These are phyloP conservation scores for Lynx canadensis DNA, from an alignment of 2,113 vertebrate genomes.

Conservation along the genomic window DNA sequence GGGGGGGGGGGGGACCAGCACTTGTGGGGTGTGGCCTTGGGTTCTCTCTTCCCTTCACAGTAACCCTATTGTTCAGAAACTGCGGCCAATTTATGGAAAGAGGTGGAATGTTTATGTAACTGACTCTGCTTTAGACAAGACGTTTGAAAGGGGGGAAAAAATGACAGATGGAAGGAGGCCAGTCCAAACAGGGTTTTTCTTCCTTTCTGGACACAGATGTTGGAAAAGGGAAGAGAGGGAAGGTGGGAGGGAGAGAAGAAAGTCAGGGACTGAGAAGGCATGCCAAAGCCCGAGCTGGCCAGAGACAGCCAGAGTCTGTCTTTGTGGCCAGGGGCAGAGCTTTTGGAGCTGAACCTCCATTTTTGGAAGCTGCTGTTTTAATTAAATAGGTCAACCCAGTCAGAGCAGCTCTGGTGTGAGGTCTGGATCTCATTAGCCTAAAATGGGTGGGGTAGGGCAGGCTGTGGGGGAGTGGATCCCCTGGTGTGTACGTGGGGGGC, in stretches of 20 bases:
- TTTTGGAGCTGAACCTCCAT: constrained; percentile 75
- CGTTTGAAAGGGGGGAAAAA: constrained; percentile 76
- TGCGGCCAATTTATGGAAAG: constrained; percentile 89
- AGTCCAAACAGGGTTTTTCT: constrained; percentile 90
- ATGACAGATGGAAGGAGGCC: constrained; percentile 85
- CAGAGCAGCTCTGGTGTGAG: constrained; percentile 56
- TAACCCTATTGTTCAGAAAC: constrained; percentile 90
- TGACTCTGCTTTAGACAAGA: constrained; percentile 89
- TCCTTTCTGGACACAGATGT: constrained; percentile 92
- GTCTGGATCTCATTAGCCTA: constrained; percentile 72
- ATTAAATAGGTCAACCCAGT: constrained; percentile 88
- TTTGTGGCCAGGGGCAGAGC: constrained; percentile 64
- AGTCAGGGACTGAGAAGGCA: constrained; percentile 23
- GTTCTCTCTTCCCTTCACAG: constrained; percentile 87
- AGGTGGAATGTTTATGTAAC: constrained; percentile 92
- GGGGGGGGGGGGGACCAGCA: constrained; percentile 87
- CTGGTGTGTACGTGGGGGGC: constrained; percentile 19
- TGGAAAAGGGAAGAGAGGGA: constrained; percentile 78
- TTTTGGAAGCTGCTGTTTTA: constrained; percentile 85
- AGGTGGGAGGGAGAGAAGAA: constrained; percentile 51
- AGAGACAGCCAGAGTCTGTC: constrained; percentile 77
- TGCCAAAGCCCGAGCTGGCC: constrained; percentile 54
- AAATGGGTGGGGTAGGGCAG: constrained; percentile 65
- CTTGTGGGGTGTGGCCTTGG: constrained; percentile 88
- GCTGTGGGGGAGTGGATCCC: constrained; percentile 52